phyloP scores from a whole-genome alignment of 92 coral and sea anemone species.

The Zoanthus sansibaricus region DNA sequence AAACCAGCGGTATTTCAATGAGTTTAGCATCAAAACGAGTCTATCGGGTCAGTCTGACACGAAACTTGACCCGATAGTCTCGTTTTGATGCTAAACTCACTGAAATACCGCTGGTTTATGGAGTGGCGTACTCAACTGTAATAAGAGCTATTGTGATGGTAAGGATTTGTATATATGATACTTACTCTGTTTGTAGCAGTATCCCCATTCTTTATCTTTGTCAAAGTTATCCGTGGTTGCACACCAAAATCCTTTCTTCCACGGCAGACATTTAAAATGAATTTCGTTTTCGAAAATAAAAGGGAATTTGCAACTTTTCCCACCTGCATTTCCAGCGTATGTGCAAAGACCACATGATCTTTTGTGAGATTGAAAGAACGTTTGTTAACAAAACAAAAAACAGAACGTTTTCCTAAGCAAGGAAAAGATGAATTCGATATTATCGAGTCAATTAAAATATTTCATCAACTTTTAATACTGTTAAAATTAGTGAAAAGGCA shows the following conservation, averaged over 20 bases:
- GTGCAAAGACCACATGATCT: slow-evolving; percentile 44
- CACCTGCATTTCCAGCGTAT: slow-evolving; percentile 8
- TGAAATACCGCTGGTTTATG: too few species aligned
- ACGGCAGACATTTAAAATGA: slow-evolving; percentile 28
- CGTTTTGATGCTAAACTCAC: too few species aligned
- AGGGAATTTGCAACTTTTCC: slow-evolving; percentile 20
- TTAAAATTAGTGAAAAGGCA: too few species aligned
- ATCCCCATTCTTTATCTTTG: slow-evolving; percentile 24
- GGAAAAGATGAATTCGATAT: too few species aligned
- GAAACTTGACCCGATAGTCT: too few species aligned
- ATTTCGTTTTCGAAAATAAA: slow-evolving; percentile 21
- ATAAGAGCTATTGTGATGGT: too few species aligned
- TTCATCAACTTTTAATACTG: too few species aligned
- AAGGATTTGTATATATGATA: neutral
- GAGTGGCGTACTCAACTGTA: too few species aligned
- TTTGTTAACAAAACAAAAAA: neutral
- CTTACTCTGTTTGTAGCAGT: slow-evolving; percentile 41
- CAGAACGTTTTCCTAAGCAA: neutral
- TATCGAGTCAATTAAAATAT: neutral
- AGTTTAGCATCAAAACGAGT: too few species aligned
- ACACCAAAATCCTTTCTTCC: slow-evolving; percentile 5
- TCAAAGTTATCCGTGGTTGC: slow-evolving; percentile 43
- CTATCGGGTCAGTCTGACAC: too few species aligned
- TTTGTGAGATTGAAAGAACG: too few species aligned
- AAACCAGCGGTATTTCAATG: too few species aligned